These are phyloP conservation scores for Psittacula echo DNA, from an alignment of 2,797 vertebrate species.

Conservation along the genomic window DNA sequence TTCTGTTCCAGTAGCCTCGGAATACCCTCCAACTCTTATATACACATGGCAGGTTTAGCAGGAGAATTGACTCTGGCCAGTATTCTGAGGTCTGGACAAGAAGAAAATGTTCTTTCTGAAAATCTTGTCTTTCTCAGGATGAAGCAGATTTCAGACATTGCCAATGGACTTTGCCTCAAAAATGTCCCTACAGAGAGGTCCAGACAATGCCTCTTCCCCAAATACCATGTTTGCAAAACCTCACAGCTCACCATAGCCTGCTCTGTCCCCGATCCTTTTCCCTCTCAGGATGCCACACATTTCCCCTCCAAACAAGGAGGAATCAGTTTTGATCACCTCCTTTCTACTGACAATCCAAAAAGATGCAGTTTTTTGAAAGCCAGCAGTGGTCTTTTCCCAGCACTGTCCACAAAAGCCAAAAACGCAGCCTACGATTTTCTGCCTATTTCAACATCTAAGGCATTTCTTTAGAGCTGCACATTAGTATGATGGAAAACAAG, in stretches of 20 bases:
- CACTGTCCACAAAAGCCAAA: background rate
- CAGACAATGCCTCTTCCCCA: background rate
- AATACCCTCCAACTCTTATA: background rate
- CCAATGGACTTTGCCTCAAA: background rate
- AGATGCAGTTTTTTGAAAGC: background rate
- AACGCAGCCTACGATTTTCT: background rate
- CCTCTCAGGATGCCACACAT: background rate
- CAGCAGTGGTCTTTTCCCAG: background rate
- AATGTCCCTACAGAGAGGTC: background rate
- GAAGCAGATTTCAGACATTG: background rate
- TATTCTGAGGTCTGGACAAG: background rate
- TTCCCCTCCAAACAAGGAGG: background rate
- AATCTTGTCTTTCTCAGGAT: background rate
- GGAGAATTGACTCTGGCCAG: background rate
- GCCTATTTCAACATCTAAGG: background rate
- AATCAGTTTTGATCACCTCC: background rate
- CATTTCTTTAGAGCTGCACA: background rate
- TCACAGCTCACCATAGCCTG: background rate
- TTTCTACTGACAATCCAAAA: background rate
- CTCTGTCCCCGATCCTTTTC: fast-evolving
- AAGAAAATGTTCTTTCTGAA: background rate
- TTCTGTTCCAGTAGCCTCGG: background rate
- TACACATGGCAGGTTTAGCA: background rate
- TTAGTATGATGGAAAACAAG: background rate
- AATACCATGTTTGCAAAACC: background rate